These are phyloP conservation scores for Harpagifer antarcticus DNA, from an alignment of 2,797 vertebrate genomes.

Conservation along the genomic window DNA sequence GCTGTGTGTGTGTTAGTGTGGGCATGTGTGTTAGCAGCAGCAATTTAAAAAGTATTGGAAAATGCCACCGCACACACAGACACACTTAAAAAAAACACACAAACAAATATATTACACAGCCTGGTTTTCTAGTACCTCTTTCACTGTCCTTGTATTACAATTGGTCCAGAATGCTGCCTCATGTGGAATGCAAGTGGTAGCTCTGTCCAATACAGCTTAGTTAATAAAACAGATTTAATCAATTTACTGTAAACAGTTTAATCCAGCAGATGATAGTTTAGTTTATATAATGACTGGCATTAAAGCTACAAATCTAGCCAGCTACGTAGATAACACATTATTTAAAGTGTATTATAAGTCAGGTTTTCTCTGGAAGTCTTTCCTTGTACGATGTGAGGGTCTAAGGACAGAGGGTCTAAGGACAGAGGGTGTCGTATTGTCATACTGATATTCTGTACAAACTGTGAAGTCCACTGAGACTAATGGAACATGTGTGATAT, in stretches of 20 bases:
- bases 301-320: neutral
- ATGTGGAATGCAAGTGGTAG: neutral
- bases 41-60: slow-evolving; percentile 31
- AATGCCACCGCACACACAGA: slow-evolving; percentile 8
- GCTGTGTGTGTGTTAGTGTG: neutral
- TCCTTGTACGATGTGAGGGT: no score
- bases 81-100: neutral
- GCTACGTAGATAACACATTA: neutral
- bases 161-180: neutral
- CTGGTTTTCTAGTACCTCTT: slow-evolving; percentile 12
- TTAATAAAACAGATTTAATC: slow-evolving; percentile 9
- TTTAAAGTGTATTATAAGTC: neutral
- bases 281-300: neutral
- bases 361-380: no score
- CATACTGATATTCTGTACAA: no score
- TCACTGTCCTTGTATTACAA: neutral
- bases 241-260: neutral
- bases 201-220: neutral
- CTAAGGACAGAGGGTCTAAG: no score
- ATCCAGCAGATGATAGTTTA: neutral
- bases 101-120: neutral
- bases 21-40: slow-evolving; percentile 11
- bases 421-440: no score
- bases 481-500: no score
- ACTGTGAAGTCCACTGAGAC: no score